These are phyloP conservation scores for Prosopocoilus inquinatus DNA, from an alignment of 2,888 invertebrate genomes.

Conservation along the genomic window DNA sequence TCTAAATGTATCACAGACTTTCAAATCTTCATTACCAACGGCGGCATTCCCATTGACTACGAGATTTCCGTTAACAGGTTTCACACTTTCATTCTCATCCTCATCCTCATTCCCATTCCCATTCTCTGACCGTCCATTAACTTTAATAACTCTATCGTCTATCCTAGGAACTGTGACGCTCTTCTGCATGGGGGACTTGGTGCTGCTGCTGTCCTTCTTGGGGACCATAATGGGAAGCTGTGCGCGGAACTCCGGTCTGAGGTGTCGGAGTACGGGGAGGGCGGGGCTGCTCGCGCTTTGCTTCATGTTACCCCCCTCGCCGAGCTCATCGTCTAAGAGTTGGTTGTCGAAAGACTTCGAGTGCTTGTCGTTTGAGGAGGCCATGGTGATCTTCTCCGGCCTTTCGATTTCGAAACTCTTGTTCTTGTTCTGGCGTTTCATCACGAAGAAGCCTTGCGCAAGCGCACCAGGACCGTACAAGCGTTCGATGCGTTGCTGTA, in stretches of 20 bases:
- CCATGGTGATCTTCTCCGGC: constrained; percentile 11
- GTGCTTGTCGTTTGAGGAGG: constrained; percentile 28
- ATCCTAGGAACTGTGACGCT: constrained; percentile 45
- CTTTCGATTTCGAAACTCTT: constrained; percentile 20
- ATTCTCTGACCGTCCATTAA: constrained; percentile 37
- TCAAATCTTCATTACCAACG: constrained; percentile 11
- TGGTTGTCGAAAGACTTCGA: constrained; percentile 38
- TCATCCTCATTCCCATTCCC: constrained; percentile 27
- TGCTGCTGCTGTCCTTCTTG: constrained; percentile 51
- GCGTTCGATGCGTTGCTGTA: constrained; percentile 85
- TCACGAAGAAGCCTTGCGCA: constrained; percentile 80
- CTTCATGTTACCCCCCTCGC: constrained; percentile 43
- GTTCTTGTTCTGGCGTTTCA: constrained; percentile 54
- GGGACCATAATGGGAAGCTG: constrained; percentile 72
- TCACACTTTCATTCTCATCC: constrained; percentile 7
- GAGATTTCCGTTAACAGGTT: constrained; percentile 5
- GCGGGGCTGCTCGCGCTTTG: constrained; percentile 50
- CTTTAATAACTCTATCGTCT: constrained; percentile 38
- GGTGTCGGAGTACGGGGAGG: constrained; percentile 77
- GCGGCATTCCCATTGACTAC: constrained; percentile 8
- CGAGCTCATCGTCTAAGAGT: constrained; percentile 31
- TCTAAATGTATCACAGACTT: constrained; percentile 16
- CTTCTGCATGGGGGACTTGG: constrained; percentile 38
- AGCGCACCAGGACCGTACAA: constrained; percentile 85
- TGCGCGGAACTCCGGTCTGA: constrained; percentile 82